Conservation (phyloP, 2,888 invertebrate genomes). For the Eupeodes luniger region DNA sequence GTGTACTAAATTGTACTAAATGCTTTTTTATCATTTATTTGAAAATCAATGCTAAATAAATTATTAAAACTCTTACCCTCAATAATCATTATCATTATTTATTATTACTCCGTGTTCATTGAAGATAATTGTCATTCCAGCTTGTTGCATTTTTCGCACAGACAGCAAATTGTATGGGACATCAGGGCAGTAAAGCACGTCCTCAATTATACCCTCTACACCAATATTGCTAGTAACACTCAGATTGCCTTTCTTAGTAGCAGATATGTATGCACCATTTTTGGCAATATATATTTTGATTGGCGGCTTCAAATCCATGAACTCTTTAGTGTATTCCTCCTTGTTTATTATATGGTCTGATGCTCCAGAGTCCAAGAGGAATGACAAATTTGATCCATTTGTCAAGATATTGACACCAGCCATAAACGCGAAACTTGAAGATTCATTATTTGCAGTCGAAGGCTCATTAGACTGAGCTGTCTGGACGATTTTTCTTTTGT, state of each 20-base stretch:
- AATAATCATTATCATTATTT: constrained; percentile 65
- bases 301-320: constrained; percentile 60
- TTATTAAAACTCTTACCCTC: constrained; percentile 42
- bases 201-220: constrained; percentile 57
- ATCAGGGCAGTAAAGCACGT: background rate
- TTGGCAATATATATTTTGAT: constrained; percentile 55
- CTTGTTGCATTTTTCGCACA: no score
- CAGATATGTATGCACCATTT: constrained; percentile 60
- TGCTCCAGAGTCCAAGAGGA: constrained; percentile 50
- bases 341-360: constrained; percentile 67
- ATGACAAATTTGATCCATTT: constrained; percentile 13
- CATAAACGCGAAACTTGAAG: constrained; percentile 45
- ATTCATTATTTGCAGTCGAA: constrained; percentile 4
- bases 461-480: background rate
- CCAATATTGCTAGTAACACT: constrained; percentile 78
- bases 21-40: constrained; percentile 30
- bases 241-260: constrained; percentile 79
- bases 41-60: constrained; percentile 61
- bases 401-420: constrained; percentile 1
- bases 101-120: constrained; percentile 26
- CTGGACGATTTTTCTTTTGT: constrained; percentile 6
- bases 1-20: constrained; percentile 43
- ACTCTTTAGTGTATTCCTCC: constrained; percentile 44
- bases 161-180: no score
- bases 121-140: no score